Conservation (phyloP, 2,888 invertebrate genomes). For the Pinctada fucata region DNA sequence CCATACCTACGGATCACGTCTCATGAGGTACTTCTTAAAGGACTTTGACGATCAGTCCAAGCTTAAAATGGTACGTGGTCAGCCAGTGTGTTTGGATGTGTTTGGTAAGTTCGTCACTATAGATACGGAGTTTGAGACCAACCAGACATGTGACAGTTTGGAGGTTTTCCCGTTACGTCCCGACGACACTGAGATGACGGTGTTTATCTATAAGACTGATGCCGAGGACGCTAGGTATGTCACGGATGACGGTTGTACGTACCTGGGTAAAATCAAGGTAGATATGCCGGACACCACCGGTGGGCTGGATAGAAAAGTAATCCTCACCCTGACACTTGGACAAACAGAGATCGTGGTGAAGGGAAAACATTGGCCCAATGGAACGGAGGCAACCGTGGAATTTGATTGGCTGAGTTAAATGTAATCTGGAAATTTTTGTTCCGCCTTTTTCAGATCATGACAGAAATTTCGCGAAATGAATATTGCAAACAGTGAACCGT, state of each 20-base stretch:
- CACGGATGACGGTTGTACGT: constrained; percentile 27
- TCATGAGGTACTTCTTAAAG: constrained; percentile 40
- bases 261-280: constrained; percentile 46
- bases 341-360: constrained; percentile 44
- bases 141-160: constrained; percentile 10
- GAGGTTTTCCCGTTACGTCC: constrained; percentile 42
- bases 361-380: constrained; percentile 21
- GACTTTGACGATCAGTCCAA: constrained; percentile 39
- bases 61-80: neutral
- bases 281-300: constrained; percentile 30
- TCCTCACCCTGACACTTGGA: constrained; percentile 46
- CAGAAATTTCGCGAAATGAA: too few relatives aligned
- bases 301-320: constrained; percentile 35
- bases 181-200: constrained; percentile 25
- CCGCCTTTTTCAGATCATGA: too few relatives aligned
- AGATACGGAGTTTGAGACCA: constrained; percentile 30
- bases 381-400: constrained; percentile 7
- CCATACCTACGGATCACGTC: constrained; percentile 45
- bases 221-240: constrained; percentile 38
- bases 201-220: constrained; percentile 41
- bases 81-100: constrained; percentile 29
- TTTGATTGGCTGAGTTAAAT: constrained; percentile 17
- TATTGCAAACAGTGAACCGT: too few relatives aligned
- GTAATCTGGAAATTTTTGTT: neutral
- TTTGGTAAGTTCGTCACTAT: constrained; percentile 46